Evolutionary conservation across 2,888 invertebrate genomes (phyloP), one percentile per base, ranked within the genome.

Genomic region (Leptopilina drosophilae): DNA sequence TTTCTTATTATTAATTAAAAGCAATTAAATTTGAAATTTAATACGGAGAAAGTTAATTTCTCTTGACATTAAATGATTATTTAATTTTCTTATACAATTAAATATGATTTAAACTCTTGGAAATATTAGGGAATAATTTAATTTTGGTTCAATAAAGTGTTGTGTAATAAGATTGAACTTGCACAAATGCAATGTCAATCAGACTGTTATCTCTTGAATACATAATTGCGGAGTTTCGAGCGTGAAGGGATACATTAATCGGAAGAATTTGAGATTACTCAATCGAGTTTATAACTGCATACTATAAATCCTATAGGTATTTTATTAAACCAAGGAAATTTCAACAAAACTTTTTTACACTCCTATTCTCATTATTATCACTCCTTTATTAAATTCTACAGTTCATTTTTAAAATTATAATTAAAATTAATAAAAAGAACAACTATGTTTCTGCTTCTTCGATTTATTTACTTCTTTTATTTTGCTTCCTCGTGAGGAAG

Each of bases 181-280:
- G 15, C 46, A 26, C 67, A 49, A 69, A 11, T 69, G 49, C 46
- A 69, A 69, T 49, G 53, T 69, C 67, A 69, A 69, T 69, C 67
- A 69, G 67, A 49, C 26, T 69, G 67, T 53, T 69, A 53, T 69
- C 67, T 49, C 67, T 53, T 20, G 67, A 14, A 53, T 53, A 49
- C 20, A 20, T 69, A 69, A 69, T 69, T 69, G 53, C 67, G 46
- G 67, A 11, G 67, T 53, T 69, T 2, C 11, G 67, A 12, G 49
- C 15, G 7, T 20, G 67, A 49, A 67, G 49, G 49, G 49, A 49
- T 67, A 49, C 20, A 67, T 49, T 49, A 67, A 46, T 67, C 15
- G 15, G 46, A 46, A 46, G 20, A 65, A 67, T 67, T 46, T 46
- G 46, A 67, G 67, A 20, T 67, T 20, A 46, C 15, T 49, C 49